Base-by-base conservation (phyloP, 2,888 invertebrate genomes). In the Archips crataeganus region DNA sequence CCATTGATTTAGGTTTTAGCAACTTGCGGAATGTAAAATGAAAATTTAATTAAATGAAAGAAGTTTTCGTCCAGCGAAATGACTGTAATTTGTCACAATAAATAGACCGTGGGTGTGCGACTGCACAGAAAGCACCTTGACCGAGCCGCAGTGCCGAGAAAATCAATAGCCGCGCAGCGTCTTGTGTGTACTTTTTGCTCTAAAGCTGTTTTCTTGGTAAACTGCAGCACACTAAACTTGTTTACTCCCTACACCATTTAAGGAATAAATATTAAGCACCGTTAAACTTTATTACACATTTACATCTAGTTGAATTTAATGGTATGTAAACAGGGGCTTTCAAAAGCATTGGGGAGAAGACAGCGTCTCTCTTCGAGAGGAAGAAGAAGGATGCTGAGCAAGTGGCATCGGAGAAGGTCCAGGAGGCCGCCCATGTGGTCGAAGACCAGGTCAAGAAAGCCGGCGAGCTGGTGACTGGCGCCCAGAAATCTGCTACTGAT, bases 321-420 rank as follows among this genome's bases (percentile, higher is more conserved):
- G 61, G 60, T 15, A 75, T 64, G n/a, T 67, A 47, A 62, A n/a
- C 89, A 96, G 96, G 96, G 78, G 96, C 96, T 77, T 93, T 97
- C 90, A 96, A 96, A 91, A 96, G 95, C 91, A 94, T 97, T 84
- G 96, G 97, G 75, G 96, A 96, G 87, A 96, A 96, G 91, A 96
- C 97, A 34, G 96, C 96, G 76, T 96, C 96, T 69, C 93, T 97
- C 78, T 96, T 97, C 89, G 95, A 96, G 72, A 95, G 95, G 79
- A 97, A 97, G 93, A 97, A 97, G 95, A 96, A 96, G 84, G 97
- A 97, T 83, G 96, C 95, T 0, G 96, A 95, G 77, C 95, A 96
- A 81, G 86, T 96, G 76, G 96, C 96, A 1, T 87, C 93, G 45
- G 96, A 97, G 85, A 96, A 96, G 85, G 96, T 90, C 6, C 87